A percentile compares a stretch with the other conserved stretches of the same genome.
Conservation (phyloP, 2,797 vertebrate species). For the Sardinella longiceps region DNA sequence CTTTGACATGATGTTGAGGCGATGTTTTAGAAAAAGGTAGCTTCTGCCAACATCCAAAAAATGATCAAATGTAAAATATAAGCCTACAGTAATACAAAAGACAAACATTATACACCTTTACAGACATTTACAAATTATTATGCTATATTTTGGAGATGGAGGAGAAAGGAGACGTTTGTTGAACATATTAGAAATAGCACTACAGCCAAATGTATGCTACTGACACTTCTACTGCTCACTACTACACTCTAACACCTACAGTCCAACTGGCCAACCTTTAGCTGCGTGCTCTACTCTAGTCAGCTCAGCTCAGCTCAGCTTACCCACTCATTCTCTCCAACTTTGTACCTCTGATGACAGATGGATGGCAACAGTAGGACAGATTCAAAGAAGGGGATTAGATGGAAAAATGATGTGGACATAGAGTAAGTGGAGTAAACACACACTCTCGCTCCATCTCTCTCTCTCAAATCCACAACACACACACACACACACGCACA, state of each 20-base stretch:
- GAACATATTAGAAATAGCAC: background rate
- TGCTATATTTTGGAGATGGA: background rate
- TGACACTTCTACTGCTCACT: no score
- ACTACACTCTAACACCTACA: background rate
- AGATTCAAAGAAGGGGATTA: slow-evolving; percentile 2
- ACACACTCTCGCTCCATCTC: background rate
- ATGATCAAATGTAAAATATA: no score
- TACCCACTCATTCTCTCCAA: slow-evolving; percentile 42
- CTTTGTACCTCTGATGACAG: slow-evolving; percentile 43
- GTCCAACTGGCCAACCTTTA: background rate
- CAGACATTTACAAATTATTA: background rate
- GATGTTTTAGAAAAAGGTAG: no score
- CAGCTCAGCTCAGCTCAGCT: background rate
- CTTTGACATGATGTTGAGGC: no score
- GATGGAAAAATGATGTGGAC: background rate
- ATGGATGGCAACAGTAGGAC: background rate
- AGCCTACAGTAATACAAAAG: background rate
- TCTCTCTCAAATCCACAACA: background rate
- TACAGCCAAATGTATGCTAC: background rate
- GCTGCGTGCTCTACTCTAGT: background rate
- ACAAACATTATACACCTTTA: background rate
- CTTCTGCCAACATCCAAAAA: no score
- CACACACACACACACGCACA: background rate
- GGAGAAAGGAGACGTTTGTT: no score
- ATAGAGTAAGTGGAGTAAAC: background rate